Evolutionary conservation across 2,113 vertebrate genomes (phyloP), one percentile per base, ranked within the genome.

Genomic region (Barnardius zonarius): DNA sequence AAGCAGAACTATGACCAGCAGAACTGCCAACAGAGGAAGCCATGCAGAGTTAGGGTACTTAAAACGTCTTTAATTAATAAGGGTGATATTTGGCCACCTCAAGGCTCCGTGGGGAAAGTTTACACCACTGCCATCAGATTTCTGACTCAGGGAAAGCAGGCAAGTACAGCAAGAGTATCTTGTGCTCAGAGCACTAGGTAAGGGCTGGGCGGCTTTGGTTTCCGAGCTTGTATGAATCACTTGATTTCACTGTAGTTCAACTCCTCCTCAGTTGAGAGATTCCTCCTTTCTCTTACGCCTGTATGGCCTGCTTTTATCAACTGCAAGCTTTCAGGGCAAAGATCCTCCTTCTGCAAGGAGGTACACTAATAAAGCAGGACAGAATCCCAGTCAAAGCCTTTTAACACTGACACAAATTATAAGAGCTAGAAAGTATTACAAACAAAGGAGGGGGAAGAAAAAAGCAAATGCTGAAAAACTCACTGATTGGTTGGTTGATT

Each of bases 371-470:
- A 17, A 22, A 61, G 13, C 2, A 1, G 52, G 37, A 3, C 59
- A 28, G 57, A n/a, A 27, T 17, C 17, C 18, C 41, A 46, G 37
- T 23, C 52, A 13, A 66, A 30, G 43, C 31, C 28, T 59, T 78
- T 44, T 10, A 20, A 6, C 4, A 2, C 11, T 10, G 22, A 8
- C 49, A 25, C 16, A 3, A 20, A 35, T 35, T 6, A 4, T 24
- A 51, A 46, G 4, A 11, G 23, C 24, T 41, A 27, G 76, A 17
- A 77, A 69, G 35, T 33, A 41, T 20, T 25, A 48, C 10, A 48
- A 63, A 72, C 2, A 27, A 35, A n/a, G 8, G 8, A 4, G 9
- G 4, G 2, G 0, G 1, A 2, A 17, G 8, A 10, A 28, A 37
- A 16, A 18, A 18, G 7, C 37, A 44, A 72, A 20, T 41, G 13